Evolutionary conservation across 2,797 vertebrate genomes (phyloP), one percentile per base, ranked within the genome.

Genomic region (Poliocrania exsul): DNA sequence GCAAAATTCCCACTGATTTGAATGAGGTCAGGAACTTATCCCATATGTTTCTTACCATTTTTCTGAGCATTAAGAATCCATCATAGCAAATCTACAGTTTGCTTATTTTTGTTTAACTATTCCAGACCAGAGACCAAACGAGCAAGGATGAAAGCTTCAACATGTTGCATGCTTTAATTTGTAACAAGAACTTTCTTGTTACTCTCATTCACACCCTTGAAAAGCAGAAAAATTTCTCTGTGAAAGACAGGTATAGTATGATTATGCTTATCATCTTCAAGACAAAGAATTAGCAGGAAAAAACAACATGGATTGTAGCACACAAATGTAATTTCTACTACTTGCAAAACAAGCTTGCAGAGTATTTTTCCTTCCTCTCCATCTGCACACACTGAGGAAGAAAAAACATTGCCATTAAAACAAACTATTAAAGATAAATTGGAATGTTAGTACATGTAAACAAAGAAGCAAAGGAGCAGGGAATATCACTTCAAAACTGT

Each of bases 141-240:
- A 96, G 97, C 79, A 98, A 98, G 56, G 98, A 99, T 61, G 98
- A 98, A 89, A 97, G 97, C 73, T 98, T 98, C 97, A 97, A 97
- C 57, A 97, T 96, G 53, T 96, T 99, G 95, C 98, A 98, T 89
- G 96, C 93, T 80, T 98, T 99, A 65, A 98, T 99, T 97, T 98
- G 98, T 96, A 98, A 99, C 95, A 98, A 98, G 97, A 95, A 97
- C 90, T 99, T 99, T 97, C 98, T 99, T 86, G 98, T 98, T 50
- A 98, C 98, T 40, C 98, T 99, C 96, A 98, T 99, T 93, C 99
- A 99, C 85, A 98, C 98, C 44, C 97, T 99, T 88, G 99, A 99
- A 96, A 99, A 99, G 92, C 99, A 99, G 97, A 99, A 98, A 97
- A 98, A 95, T 96, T 99, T 99, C 97, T 98, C 97, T 69, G 97